Conservation (phyloP, 2,888 invertebrate species). For the Dusona sp. region DNA sequence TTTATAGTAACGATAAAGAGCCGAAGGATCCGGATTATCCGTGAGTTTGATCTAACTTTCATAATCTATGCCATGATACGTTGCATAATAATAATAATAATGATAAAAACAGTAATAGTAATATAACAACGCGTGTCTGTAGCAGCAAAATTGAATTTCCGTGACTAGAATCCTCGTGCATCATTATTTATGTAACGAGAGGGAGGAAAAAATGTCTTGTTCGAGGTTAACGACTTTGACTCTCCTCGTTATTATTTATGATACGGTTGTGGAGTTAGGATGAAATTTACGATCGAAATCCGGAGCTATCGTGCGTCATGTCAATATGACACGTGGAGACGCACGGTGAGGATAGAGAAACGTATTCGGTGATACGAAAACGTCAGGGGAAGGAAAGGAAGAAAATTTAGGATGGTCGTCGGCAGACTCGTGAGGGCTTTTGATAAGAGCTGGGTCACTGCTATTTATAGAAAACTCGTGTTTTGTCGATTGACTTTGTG, state of each 20-base stretch:
- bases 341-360: neutral
- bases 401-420: neutral
- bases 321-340: neutral
- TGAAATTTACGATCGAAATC: conserved; percentile 40
- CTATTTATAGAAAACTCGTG: conserved; percentile 43
- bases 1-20: conserved; percentile 2
- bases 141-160: neutral
- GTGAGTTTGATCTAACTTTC: conserved; percentile 4
- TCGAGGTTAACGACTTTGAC: conserved; percentile 34
- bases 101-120: neutral
- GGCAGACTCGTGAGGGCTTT: neutral
- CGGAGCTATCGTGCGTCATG: conserved; percentile 22
- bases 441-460: conserved; percentile 44
- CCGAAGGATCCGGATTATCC: neutral
- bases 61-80: conserved; percentile 4
- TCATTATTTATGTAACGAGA: conserved; percentile 1
- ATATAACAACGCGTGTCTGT: neutral
- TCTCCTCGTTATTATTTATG: conserved; percentile 24
- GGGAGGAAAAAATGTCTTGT: neutral
- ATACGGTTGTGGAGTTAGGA: neutral
- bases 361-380: neutral
- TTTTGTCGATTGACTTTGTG: conserved; percentile 13
- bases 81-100: conserved; percentile 14
- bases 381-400: neutral
- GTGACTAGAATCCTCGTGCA: conserved; percentile 6